Evolutionary conservation across 2,113 vertebrate genomes (phyloP), one percentile per base, ranked within the genome.

Genomic region (Clupea harengus): DNA sequence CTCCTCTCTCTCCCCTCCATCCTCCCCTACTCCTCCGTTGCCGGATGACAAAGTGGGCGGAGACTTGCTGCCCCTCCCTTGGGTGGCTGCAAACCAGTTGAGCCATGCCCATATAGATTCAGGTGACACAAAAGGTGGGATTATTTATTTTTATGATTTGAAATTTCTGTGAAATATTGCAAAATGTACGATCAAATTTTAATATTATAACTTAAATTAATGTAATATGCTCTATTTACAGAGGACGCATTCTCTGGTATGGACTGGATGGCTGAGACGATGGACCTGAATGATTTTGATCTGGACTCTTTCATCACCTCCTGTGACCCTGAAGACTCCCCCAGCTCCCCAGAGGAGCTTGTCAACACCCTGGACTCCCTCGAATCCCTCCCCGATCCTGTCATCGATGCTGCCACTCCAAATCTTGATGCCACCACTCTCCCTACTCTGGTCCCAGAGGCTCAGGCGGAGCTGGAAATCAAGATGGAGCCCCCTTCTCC

Each of bases 231-330:
- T 81, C 6, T 78, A 0, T 50, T 84, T 84, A 5, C 91, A 98
- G 97, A 96, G 92, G 96, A 97, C 89, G 92, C 92, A 82, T 97
- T 98, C 89, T 93, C 92, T 88, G 96, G 96, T 92, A 96, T 98
- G 93, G 97, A 97, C 91, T 99, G 98, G 97, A 99, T 98, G 97
- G 95, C 96, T 85, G 96, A 99, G 94, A 96, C 96, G 92, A 94
- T 97, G 93, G 97, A 98, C 93, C 94, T 98, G 91, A 97, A 94
- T 47, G 97, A 97, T 92, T 96, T 98, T 83, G 96, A 98, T 90
- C 96, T 98, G 85, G 97, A 97, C 92, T 94, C 95, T 20, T 94
- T 99, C 82, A 95, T 97, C 89, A 93, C 93, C 89, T 91, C 96
- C 85, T 97, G 95, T 93, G 94, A 96, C 90, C 93, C 97, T 88